Conservation (phyloP, 37 sponge, comb jelly and placozoan species). For the Mnemiopsis leidyi region DNA sequence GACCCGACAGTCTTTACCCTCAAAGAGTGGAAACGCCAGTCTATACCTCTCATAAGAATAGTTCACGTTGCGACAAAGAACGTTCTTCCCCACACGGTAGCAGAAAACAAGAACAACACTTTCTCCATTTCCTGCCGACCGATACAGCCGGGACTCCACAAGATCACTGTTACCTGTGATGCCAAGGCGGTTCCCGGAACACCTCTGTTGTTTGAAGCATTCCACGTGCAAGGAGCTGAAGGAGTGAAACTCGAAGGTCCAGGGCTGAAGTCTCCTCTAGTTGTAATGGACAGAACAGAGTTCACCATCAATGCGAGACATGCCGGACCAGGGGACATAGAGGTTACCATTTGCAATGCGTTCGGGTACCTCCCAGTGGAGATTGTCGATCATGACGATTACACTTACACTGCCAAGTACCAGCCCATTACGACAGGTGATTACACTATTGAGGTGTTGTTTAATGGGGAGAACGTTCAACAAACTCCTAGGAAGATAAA, state of each 20-base stretch:
- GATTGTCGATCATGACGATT: neutral
- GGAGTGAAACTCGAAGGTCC: neutral
- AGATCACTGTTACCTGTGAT: constrained; percentile 3
- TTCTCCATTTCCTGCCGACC: neutral
- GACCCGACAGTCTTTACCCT: constrained; percentile 16
- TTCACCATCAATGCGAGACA: neutral
- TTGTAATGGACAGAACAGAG: neutral
- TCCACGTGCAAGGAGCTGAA: neutral
- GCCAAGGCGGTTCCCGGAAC: constrained; percentile 2
- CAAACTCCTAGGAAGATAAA: neutral
- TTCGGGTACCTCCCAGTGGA: constrained; percentile 8
- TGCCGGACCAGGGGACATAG: neutral
- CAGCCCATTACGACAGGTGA: constrained; percentile 3
- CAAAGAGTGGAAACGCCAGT: neutral
- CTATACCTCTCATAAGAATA: constrained; percentile 13
- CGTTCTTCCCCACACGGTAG: neutral
- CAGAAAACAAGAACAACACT: neutral
- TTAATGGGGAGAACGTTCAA: neutral
- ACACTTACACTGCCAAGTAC: neutral
- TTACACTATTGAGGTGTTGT: neutral
- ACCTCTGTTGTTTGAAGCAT: neutral
- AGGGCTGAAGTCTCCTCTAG: neutral
- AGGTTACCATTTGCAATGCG: neutral
- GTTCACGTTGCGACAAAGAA: neutral
- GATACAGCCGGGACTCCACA: neutral